A percentile compares a stretch with the other conserved stretches of the same genome.
These are phyloP conservation scores for Ianthella basta DNA, from an alignment of 37 sponge, comb jelly and placozoan species.

Conservation along the genomic window DNA sequence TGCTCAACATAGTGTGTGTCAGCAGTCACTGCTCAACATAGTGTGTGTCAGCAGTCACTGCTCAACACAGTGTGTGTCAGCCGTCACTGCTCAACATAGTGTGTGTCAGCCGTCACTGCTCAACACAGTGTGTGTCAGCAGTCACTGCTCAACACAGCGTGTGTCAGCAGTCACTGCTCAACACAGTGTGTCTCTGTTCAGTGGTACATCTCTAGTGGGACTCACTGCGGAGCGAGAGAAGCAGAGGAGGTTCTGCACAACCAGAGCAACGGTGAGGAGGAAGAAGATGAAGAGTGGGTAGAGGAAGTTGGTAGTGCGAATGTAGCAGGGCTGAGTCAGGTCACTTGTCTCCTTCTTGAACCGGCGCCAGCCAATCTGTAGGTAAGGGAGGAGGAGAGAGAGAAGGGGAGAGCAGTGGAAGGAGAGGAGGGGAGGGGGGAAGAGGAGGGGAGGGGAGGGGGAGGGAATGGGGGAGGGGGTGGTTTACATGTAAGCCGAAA, in stretches of 20 bases:
- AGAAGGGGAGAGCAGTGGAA: background rate
- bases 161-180: no score
- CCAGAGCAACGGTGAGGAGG: conserved; percentile 33
- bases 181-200: background rate
- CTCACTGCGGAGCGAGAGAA: conserved; percentile 69
- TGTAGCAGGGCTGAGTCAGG: conserved; percentile 23
- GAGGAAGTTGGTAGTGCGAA: conserved; percentile 33
- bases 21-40: no score
- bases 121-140: no score
- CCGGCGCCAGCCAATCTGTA: conserved; percentile 30
- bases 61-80: no score
- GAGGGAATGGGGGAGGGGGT: background rate
- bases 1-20: no score
- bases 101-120: no score
- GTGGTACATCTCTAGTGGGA: background rate
- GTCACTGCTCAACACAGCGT: no score
- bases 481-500: background rate
- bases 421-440: background rate
- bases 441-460: background rate
- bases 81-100: no score
- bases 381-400: background rate
- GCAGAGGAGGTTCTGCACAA: conserved; percentile 67
- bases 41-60: no score
- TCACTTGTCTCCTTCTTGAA: conserved; percentile 15
- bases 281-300: conserved; percentile 66